Base-by-base conservation (phyloP, 64 coral and sea anemone genomes). In the Stichodactyla mertensii region DNA sequence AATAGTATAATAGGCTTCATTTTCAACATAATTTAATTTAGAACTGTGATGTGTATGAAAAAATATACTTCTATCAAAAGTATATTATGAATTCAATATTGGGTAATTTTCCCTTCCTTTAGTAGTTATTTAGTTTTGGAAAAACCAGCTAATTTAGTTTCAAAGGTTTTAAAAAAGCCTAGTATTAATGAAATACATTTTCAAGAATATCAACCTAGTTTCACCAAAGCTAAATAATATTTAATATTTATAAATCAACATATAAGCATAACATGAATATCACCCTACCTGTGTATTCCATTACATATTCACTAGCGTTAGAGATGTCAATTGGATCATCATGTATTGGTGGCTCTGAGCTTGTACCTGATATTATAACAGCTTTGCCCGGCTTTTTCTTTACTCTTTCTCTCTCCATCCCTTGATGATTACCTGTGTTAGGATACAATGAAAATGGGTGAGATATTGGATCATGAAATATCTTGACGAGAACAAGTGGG, bases 201-300 rank as follows among this genome's bases (percentile, higher is more conserved):
- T 64, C 4, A 58, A 9, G 14, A 58, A 58, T 9, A 11, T 58
- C 0, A 11, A 4, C 8, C 56, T 58, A n/a, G n/a, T n/a, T 9
- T 5, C 56, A 58, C 8, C 56, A 15, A 58, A 15, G 56, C 56
- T 11, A 9, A 9, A 58, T 4, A 58, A 58, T 58, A 9, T 58
- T 58, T 3, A 74, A 10, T 8, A 8, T 23, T 23, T 8, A 9
- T 23, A 26, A 71, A n/a, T 22, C 62, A 66, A n/a, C 5, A 6
- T 66, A 61, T 14, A 22, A 22, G 36, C 3, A 2, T 45, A 45
- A 45, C 36, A 45, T 45, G 36, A 45, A 66, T 18, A 62, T 24
- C 10, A 70, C 4, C 10, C 6, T 91, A 91, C 90, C 90, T 82
- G 90, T 82, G 79, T 92, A 92, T 52, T 92, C 85, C 90, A 92